Evolutionary conservation across 1,140 invertebrate species (phyloP).

Genomic region (Aphidius gifuensis): DNA sequence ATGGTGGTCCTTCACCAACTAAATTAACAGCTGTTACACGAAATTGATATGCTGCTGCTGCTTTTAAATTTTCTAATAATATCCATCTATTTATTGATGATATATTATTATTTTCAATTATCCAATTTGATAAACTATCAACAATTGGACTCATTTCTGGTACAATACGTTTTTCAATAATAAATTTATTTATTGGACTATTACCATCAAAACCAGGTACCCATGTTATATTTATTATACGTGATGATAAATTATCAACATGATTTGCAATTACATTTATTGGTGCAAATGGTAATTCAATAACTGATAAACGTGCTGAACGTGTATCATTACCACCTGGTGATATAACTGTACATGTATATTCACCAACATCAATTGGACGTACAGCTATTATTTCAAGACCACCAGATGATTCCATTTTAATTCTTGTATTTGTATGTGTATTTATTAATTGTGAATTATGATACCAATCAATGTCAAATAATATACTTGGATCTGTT

Average conservation of each 20-base stretch:
- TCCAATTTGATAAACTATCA: constrained; percentile 81
- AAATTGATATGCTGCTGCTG: constrained; percentile 94
- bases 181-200: constrained; percentile 89
- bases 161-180: constrained; percentile 86
- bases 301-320: constrained; percentile 78
- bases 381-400: constrained; percentile 78
- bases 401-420: constrained; percentile 72
- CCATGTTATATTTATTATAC: constrained; percentile 87
- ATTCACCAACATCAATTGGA: constrained; percentile 78
- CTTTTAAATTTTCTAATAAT: constrained; percentile 82
- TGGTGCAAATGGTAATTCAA: constrained; percentile 91
- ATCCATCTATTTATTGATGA: constrained; percentile 75
- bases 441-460: constrained; percentile 76
- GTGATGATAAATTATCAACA: constrained; percentile 56
- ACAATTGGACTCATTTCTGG: constrained; percentile 78
- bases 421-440: constrained; percentile 64
- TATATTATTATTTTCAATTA: constrained; percentile 83
- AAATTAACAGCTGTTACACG: constrained; percentile 92
- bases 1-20: constrained; percentile 89
- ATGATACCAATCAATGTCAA: constrained; percentile 87
- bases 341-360: constrained; percentile 79
- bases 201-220: constrained; percentile 95
- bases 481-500: constrained; percentile 88
- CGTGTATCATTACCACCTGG: constrained; percentile 89
- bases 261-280: constrained; percentile 77